phyloP scores from a whole-genome alignment of 2,797 vertebrate genomes.

The Enteromius fasciolatus region DNA sequence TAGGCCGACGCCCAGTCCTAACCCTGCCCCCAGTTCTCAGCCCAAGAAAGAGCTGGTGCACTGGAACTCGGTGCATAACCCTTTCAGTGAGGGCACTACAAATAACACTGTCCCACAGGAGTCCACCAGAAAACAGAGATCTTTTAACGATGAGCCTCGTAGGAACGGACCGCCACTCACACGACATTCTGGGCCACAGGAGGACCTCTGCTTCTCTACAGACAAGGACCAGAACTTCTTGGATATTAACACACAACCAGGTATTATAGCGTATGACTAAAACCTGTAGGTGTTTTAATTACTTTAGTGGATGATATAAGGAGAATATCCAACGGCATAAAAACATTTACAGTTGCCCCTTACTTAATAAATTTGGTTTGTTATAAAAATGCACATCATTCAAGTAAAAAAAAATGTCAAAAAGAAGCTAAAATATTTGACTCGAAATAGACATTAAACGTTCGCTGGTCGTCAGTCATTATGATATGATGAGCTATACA shows the following conservation, averaged over 20 bases:
- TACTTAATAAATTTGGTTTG: not conserved
- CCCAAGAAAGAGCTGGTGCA: slow-evolving; percentile 72
- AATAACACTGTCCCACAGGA: slow-evolving; percentile 63
- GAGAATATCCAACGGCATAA: not conserved
- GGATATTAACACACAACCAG: slow-evolving; percentile 68
- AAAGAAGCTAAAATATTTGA: not conserved
- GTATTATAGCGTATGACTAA: slow-evolving; percentile 55
- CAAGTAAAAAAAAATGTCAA: not conserved
- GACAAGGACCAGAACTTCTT: slow-evolving; percentile 82
- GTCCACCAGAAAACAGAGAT: slow-evolving; percentile 70
- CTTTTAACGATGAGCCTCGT: slow-evolving; percentile 67
- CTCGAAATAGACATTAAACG: too few relatives aligned
- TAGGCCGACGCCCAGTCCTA: slow-evolving; percentile 47
- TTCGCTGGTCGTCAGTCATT: too few relatives aligned
- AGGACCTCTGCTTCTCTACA: slow-evolving; percentile 80
- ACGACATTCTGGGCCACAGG: slow-evolving; percentile 78
- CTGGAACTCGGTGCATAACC: slow-evolving; percentile 81
- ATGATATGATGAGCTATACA: too few relatives aligned
- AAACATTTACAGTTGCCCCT: not conserved
- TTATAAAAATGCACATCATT: not conserved
- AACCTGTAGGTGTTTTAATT: not conserved
- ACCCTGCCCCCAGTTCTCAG: slow-evolving; percentile 61
- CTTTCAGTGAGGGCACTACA: slow-evolving; percentile 69
- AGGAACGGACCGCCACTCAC: slow-evolving; percentile 78
- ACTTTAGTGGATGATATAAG: not conserved